These are phyloP conservation scores for Oriolus oriolus DNA, from an alignment of 2,113 vertebrate species.

Conservation along the genomic window DNA sequence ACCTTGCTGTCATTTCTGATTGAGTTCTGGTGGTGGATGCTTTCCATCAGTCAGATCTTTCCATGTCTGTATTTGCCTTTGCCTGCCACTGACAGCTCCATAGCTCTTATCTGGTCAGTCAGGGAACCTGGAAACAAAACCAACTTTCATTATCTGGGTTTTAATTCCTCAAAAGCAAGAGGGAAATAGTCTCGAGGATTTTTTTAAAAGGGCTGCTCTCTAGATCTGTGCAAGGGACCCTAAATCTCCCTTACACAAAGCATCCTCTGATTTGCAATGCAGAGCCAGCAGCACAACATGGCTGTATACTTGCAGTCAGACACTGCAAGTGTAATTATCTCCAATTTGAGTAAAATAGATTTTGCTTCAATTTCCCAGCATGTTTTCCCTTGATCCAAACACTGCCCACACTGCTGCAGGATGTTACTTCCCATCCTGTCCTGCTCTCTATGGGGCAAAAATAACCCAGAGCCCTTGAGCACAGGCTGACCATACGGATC, in stretches of 20 bases:
- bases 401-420: not conserved
- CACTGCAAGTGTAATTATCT: not conserved
- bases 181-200: not conserved
- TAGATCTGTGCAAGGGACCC: not conserved
- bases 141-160: not conserved
- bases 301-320: not conserved
- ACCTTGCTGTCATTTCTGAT: not conserved
- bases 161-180: not conserved
- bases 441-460: not conserved
- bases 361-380: not conserved
- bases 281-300: not conserved
- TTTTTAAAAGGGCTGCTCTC: not conserved
- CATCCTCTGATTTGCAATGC: not conserved
- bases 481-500: not conserved
- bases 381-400: not conserved
- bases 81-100: accelerated
- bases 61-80: accelerated
- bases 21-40: not conserved
- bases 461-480: not conserved
- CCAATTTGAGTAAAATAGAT: not conserved
- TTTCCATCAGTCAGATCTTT: not conserved
- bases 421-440: not conserved
- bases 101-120: not conserved
- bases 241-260: not conserved
- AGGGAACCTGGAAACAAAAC: not conserved